Percentiles rank a stretch among this genome's conserved stretches.
Conservation (phyloP, 2,888 invertebrate genomes). For the Limnephilus auricula region DNA sequence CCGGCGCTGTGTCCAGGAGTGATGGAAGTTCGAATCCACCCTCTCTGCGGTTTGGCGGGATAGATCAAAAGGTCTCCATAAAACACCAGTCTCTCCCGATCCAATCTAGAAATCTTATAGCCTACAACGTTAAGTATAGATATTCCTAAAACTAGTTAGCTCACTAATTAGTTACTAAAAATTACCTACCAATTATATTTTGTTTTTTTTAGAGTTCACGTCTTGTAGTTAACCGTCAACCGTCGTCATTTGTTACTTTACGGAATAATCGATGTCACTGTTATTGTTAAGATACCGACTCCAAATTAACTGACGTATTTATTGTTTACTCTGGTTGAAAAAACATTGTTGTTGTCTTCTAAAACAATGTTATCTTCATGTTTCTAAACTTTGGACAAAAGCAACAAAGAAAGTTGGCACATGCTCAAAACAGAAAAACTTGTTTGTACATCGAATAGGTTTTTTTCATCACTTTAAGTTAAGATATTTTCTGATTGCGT, state of each 20-base stretch:
- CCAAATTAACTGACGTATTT: background rate
- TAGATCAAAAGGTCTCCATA: too few relatives aligned
- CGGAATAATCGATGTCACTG: background rate
- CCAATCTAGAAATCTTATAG: background rate
- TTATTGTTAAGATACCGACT: background rate
- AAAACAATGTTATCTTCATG: background rate
- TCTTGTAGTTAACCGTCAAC: too few relatives aligned
- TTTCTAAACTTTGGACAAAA: background rate
- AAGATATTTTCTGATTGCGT: slow-evolving; percentile 4
- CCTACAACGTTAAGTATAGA: too few relatives aligned
- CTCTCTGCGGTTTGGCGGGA: too few relatives aligned
- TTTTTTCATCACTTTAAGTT: background rate
- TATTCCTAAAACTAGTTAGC: too few relatives aligned
- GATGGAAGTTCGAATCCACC: too few relatives aligned
- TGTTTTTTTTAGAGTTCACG: too few relatives aligned
- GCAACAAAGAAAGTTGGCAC: slow-evolving; percentile 1
- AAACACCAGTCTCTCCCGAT: too few relatives aligned
- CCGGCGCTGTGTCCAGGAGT: too few relatives aligned
- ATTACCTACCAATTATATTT: background rate
- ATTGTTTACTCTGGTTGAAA: too few relatives aligned
- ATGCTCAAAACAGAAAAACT: slow-evolving; percentile 5
- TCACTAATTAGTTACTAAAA: too few relatives aligned
- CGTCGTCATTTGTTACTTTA: background rate
- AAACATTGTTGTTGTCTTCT: too few relatives aligned
- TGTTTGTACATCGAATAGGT: background rate